Percentiles rank a stretch among this genome's conserved stretches.
Conservation (phyloP, 2,113 vertebrate genomes). For the Pachyramphus minor region DNA sequence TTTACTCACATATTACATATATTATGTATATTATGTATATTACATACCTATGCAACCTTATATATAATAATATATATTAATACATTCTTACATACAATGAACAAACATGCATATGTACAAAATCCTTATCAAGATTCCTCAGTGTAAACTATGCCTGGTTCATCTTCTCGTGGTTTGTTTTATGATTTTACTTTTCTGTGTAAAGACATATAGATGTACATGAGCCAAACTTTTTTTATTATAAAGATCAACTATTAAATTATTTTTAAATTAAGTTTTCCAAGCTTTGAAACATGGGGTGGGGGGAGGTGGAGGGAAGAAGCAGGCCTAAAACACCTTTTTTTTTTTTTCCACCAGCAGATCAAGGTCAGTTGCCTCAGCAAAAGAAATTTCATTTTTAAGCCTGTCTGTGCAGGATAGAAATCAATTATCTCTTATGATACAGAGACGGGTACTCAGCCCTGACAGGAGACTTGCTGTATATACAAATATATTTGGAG, state of each 20-base stretch:
- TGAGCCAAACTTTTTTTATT: not conserved
- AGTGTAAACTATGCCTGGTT: not conserved
- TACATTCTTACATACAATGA: not conserved
- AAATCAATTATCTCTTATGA: slow-evolving; percentile 31
- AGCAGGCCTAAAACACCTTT: not conserved
- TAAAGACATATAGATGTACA: not conserved
- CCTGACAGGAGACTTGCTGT: not conserved
- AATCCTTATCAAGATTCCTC: not conserved
- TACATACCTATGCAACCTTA: not conserved
- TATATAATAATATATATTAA: not conserved
- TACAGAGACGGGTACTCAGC: not conserved
- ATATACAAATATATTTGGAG: slow-evolving; percentile 7
- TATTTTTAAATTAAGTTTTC: not conserved
- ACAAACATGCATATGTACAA: not conserved
- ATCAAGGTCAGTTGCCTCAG: slow-evolving; percentile 43
- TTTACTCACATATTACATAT: not conserved
- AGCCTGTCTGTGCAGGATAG: slow-evolving; percentile 30
- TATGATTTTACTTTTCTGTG: not conserved
- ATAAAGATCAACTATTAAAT: not conserved
- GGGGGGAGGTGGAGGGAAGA: not conserved
- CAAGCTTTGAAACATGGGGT: not conserved
- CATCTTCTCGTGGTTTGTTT: not conserved
- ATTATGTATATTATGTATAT: not conserved
- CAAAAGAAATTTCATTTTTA: slow-evolving; percentile 45
- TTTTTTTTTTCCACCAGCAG: not conserved